Conservation (phyloP, 2,888 invertebrate genomes). For the Parasteatoda lunata region DNA sequence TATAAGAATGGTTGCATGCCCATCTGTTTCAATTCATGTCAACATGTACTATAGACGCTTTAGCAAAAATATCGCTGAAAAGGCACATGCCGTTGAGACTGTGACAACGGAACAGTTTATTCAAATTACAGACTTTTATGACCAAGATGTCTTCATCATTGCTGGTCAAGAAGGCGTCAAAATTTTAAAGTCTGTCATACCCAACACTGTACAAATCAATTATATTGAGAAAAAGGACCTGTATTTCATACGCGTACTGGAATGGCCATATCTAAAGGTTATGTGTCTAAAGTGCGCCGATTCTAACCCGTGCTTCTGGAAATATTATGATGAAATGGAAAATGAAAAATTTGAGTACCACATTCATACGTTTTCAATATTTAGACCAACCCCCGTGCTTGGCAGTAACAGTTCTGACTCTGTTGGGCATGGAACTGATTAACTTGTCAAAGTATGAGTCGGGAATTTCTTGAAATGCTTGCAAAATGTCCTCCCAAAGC, state of each 20-base stretch:
- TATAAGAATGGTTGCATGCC: no score
- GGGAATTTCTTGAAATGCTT: not conserved
- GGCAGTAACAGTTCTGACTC: not conserved
- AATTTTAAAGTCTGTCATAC: not conserved
- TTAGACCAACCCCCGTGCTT: not conserved
- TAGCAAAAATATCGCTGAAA: not conserved
- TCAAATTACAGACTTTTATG: not conserved
- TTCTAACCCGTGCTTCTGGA: no score
- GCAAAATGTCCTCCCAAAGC: constrained; percentile 8
- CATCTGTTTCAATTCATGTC: no score
- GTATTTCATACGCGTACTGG: no score
- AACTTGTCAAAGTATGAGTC: not conserved
- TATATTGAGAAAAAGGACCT: no score
- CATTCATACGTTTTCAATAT: not conserved
- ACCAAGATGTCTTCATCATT: not conserved
- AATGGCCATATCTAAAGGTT: no score
- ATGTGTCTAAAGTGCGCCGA: no score
- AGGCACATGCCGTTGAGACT: not conserved
- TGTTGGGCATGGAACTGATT: not conserved
- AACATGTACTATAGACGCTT: not conserved
- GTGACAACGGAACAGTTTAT: not conserved
- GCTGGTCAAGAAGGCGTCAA: no score
- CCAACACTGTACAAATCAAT: no score
- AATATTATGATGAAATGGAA: no score
- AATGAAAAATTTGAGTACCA: no score